Base-by-base conservation (phyloP, 1,140 invertebrate genomes). In the Drosophila burlai region DNA sequence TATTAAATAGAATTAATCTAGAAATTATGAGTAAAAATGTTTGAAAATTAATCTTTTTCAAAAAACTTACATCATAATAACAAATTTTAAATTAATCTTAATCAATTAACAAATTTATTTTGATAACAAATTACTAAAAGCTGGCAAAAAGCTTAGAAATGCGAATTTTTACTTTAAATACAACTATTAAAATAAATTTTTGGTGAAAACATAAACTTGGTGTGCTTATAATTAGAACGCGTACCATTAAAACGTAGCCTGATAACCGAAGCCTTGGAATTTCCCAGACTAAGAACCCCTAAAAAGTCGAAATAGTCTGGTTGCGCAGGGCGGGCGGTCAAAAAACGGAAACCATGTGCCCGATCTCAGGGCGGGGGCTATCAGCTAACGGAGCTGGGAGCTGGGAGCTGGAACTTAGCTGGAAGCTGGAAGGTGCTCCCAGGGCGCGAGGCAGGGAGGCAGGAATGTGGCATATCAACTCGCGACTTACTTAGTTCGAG, bases 311-410 rank as follows among this genome's bases (percentile, higher is more conserved):
- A 65, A 69, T 21, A 68, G 31, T 52, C 24, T 15, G 15, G 52
- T 16, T 21, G 49, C n/a, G 75, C 52, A 29, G 26, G 62, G 69
- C 59, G 63, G 42, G 24, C 46, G 15, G 45, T 16, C 2, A 3
- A 24, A 24, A 24, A 90, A 74, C 85, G 85, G 80, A 91, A 91
- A 59, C 82, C 68, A 83, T 86, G 82, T 86, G 60, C 80, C 57
- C 82, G 72, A 91, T 91, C 72, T 68, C 61, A 29, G 62, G 75
- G 64, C 65, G 59, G 60, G 84, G 72, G 73, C 77, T 87, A 84
- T 90, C 85, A 72, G 81, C 29, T 46, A 34, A 49, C 45, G 59
- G 31, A 68, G 40, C 65, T 47, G 34, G 47, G 6, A 65, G 31
- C 64, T 40, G 42, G 46, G 2, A 42, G 26, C 26, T 52, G 34